Conservation (phyloP, 2,113 vertebrate genomes). For the Macrotis lagotis region DNA sequence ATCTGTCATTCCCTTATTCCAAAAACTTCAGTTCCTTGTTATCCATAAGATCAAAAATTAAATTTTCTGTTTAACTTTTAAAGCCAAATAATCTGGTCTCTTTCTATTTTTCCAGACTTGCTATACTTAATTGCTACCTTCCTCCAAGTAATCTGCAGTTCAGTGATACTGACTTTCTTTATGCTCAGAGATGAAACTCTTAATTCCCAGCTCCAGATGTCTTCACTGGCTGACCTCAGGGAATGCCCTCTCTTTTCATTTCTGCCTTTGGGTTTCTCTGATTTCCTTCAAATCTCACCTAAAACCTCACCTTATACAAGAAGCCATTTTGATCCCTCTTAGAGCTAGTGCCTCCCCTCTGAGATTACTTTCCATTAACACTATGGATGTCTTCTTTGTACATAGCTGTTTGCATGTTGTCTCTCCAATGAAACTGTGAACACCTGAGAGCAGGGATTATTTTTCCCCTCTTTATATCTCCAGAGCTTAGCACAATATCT, state of each 20-base stretch:
- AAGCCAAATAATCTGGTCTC: background rate
- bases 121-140: background rate
- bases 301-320: background rate
- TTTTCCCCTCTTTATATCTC: background rate
- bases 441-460: background rate
- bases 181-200: background rate
- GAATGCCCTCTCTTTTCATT: background rate
- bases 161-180: background rate
- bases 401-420: background rate
- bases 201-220: background rate
- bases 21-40: background rate
- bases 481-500: background rate
- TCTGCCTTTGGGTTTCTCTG: background rate
- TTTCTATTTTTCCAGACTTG: background rate
- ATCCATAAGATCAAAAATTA: background rate
- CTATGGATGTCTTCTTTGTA: background rate
- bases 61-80: background rate
- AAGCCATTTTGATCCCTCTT: background rate
- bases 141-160: background rate
- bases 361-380: background rate
- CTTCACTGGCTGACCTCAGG: background rate
- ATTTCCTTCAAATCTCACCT: background rate
- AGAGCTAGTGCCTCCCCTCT: background rate
- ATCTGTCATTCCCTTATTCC: background rate
- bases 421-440: background rate